Base-by-base conservation (phyloP, 2,888 invertebrate species). In the Dryobotodes eremita region DNA sequence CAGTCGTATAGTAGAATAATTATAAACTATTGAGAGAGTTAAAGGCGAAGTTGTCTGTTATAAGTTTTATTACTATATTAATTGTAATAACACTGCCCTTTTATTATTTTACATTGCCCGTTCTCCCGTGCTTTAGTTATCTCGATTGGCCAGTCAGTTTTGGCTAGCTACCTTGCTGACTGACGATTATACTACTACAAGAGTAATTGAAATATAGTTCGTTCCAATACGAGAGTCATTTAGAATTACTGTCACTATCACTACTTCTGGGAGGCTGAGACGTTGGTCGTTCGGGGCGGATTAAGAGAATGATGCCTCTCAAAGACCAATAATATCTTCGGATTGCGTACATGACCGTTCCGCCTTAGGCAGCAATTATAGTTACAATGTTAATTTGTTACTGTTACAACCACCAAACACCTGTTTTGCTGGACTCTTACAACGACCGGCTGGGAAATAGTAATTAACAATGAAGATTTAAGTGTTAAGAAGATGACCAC, bases 401-500 rank as follows among this genome's bases (percentile, higher is more conserved):
- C 42, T 50, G 31, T 68, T 71, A 80, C 26, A 72, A 64, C 48
- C 53, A 50, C 57, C 68, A 62, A 78, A 31, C 80, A 79, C 57
- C 62, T 64, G 55, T 62, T 55, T 72, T 48, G 26, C 42, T 42
- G n/a, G 7, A 31, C 48, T 48, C 68, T 73, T 80, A 82, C 31
- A 68, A 83, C 57, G 55, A 53, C 50, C 59, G n/a, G 17, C 11
- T 73, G 3, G 62, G 53, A 48, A 70, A 79, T 68, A 57, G 17
- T 57, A 77, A 83, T 81, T 65, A 82, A 59, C 26, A 77, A 55
- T 61, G 69, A 77, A 59, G 64, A 53, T 50, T 64, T 59, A 55
- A 82, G 50, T 75, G 42, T 79, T 57, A 46, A 46, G 42, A 36
- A 17, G n/a, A 31, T 71, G 26, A 31, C 48, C 68, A 65, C 78